Conservation (phyloP, 2,888 invertebrate genomes). For the Morpho achilles region DNA sequence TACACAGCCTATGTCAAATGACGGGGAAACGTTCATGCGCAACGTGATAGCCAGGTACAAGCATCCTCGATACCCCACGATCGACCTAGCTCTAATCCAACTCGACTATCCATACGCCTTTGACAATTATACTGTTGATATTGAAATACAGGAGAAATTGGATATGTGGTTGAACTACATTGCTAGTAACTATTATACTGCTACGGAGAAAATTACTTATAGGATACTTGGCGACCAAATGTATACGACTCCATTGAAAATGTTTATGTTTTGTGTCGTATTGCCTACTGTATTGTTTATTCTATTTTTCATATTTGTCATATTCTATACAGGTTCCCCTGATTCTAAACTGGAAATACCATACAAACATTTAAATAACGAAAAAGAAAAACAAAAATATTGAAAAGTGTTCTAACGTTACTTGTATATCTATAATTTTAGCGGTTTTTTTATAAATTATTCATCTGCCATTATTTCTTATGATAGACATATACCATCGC, state of each 20-base stretch:
- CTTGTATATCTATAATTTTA: too few species aligned
- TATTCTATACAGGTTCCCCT: constrained; percentile 26
- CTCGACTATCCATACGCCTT: constrained; percentile 20
- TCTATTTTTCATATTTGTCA: constrained; percentile 27
- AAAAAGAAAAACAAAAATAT: constrained; percentile 11
- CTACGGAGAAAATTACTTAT: constrained; percentile 1
- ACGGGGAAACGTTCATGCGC: constrained; percentile 1
- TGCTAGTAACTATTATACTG: background rate
- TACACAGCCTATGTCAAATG: background rate
- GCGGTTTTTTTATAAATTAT: too few species aligned
- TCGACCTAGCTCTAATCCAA: constrained; percentile 18
- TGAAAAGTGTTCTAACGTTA: too few species aligned
- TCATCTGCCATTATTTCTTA: too few species aligned
- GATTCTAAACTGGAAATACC: constrained; percentile 15
- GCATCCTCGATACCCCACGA: constrained; percentile 18
- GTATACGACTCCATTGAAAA: constrained; percentile 25
- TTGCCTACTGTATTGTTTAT: constrained; percentile 28
- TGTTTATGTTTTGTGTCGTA: constrained; percentile 26
- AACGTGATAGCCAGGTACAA: constrained; percentile 16
- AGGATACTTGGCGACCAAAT: constrained; percentile 9
- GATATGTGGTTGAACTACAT: constrained; percentile 21
- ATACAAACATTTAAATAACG: constrained; percentile 22
- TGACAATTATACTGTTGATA: constrained; percentile 7
- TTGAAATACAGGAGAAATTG: constrained; percentile 12
- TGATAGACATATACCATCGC: too few species aligned